Base-by-base conservation (phyloP, 2,888 invertebrate genomes). In the Amblyjoppa proteus region DNA sequence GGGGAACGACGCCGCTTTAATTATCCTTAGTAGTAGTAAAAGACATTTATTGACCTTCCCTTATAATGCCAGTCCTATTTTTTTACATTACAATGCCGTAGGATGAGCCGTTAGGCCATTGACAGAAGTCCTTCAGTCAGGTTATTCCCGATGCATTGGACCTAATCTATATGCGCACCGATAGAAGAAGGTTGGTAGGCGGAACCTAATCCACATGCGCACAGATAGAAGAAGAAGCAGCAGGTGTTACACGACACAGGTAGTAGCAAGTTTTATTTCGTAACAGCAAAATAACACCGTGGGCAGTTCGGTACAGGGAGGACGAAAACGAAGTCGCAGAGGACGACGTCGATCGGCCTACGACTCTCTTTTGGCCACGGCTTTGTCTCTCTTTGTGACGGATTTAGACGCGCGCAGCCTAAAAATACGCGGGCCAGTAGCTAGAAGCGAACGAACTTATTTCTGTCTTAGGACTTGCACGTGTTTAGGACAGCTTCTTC, bases 361-460 rank as follows among this genome's bases (percentile, higher is more conserved):
- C 64, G n/a, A 51, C 77, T 77, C 77, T n/a, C 53, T 41, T 68
- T 77, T 56, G 81, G 68, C 74, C 69, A 34, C 84, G 87, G 86
- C 90, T 92, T 91, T 90, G 90, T 91, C 91, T 90, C 89, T 89
- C 90, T 91, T 91, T 91, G 91, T 90, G 89, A 90, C 90, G 88
- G 86, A 91, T 90, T 91, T 92, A 92, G 90, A 89, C 79, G 87
- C 77, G 86, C 85, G 85, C 84, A 82, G 81, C 73, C 91, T 91
- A 92, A 92, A 92, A 92, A 92, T 92, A 92, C 71, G 64, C 75
- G 85, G 88, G 83, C 85, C 88, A 88, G 88, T 88, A 88, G 89
- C 91, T 90, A 90, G 90, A 90, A 90, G 85, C 87, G 87, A 88
- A 88, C 83, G 86, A 83, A 88, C 85, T 90, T 92, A 92, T 91